A percentile compares a stretch with the other conserved stretches of the same genome.
phyloP scores from a whole-genome alignment of 2,113 vertebrate genomes.

The Amphiprion percula region DNA sequence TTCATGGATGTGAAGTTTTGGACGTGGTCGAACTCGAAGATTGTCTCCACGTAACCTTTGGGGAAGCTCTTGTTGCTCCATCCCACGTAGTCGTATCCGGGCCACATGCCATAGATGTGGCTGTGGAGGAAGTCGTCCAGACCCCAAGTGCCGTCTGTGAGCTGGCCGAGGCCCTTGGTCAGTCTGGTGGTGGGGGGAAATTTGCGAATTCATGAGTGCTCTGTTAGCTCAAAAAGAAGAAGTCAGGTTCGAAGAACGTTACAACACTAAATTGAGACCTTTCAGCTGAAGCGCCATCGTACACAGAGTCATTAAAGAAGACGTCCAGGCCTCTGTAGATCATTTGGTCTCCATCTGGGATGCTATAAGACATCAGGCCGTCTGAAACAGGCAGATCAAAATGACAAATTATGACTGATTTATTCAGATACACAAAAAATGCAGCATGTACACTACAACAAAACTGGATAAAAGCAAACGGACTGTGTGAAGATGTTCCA shows the following conservation, averaged over 20 bases:
- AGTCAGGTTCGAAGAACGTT: not conserved
- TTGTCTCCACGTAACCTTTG: constrained; percentile 91
- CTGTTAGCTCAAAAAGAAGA: not conserved
- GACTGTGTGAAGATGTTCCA: not conserved
- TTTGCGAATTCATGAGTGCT: too few relatives aligned
- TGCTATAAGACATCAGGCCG: constrained; percentile 93
- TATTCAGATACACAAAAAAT: too few relatives aligned
- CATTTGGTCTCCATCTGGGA: constrained; percentile 92
- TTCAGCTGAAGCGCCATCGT: constrained; percentile 90
- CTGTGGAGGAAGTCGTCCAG: constrained; percentile 95
- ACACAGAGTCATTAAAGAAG: constrained; percentile 95
- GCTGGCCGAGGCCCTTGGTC: constrained; percentile 93
- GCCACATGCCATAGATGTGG: constrained; percentile 92
- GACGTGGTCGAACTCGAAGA: constrained; percentile 94
- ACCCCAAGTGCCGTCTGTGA: constrained; percentile 94
- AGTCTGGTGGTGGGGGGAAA: constrained; percentile 78
- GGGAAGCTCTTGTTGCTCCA: constrained; percentile 93
- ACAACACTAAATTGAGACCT: constrained; percentile 80
- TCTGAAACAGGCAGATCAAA: constrained; percentile 82
- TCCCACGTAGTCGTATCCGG: constrained; percentile 96
- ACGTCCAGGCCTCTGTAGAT: constrained; percentile 88
- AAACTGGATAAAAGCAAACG: not conserved
- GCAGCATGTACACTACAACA: too few relatives aligned
- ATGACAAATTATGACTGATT: not conserved
- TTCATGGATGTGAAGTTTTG: constrained; percentile 98